These are phyloP conservation scores for Alligator sinensis DNA, from an alignment of 2,113 vertebrate species.

Conservation along the genomic window DNA sequence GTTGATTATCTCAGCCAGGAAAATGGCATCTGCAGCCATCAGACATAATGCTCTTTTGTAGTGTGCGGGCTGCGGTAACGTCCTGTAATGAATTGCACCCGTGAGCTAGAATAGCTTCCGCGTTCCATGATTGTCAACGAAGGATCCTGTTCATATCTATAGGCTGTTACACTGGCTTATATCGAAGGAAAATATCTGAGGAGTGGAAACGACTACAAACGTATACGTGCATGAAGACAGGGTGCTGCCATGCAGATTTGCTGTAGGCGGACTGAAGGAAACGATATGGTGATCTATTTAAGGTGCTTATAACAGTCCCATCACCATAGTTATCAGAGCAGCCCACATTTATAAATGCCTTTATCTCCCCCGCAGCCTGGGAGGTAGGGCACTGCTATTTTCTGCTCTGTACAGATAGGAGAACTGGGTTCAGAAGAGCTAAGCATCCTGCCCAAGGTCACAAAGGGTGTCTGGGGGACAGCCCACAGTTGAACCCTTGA, in stretches of 20 bases:
- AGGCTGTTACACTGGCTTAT: slow-evolving; percentile 67
- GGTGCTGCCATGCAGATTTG: slow-evolving; percentile 44
- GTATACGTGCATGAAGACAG: slow-evolving; percentile 62
- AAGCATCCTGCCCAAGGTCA: background rate
- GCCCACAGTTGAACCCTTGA: background rate
- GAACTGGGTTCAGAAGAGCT: background rate
- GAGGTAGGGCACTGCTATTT: background rate
- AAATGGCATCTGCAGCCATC: slow-evolving; percentile 66
- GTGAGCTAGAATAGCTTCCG: slow-evolving; percentile 59
- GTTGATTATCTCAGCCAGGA: slow-evolving; percentile 71
- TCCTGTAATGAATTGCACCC: slow-evolving; percentile 75
- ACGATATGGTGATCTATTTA: slow-evolving; percentile 18
- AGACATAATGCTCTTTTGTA: slow-evolving; percentile 58
- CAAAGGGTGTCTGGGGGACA: background rate
- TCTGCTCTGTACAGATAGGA: background rate
- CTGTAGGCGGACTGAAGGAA: slow-evolving; percentile 49
- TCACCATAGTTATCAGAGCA: slow-evolving; percentile 34
- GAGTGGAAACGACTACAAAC: slow-evolving; percentile 65
- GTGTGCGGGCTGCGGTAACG: slow-evolving; percentile 60
- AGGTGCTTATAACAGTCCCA: slow-evolving; percentile 35
- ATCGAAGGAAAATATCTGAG: slow-evolving; percentile 64
- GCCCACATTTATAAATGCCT: slow-evolving; percentile 46
- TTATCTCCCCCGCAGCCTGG: slow-evolving; percentile 28
- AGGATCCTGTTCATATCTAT: slow-evolving; percentile 74
- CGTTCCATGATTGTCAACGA: slow-evolving; percentile 72